phyloP scores from a whole-genome alignment of 2,888 invertebrate species.

The Euplagia quadripunctaria region DNA sequence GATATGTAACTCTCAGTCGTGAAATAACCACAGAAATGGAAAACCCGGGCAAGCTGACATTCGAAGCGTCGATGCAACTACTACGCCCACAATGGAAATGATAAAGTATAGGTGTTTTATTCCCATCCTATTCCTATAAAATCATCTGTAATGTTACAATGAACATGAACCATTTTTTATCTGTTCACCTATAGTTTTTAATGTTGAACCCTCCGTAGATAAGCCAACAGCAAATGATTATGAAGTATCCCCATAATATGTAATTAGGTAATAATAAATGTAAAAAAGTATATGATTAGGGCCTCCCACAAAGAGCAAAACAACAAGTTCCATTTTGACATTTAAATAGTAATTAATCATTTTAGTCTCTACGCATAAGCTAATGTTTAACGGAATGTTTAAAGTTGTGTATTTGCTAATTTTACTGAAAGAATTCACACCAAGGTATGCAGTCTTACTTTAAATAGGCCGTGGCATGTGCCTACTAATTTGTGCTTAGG shows the following conservation, averaged over 20 bases:
- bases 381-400: not conserved
- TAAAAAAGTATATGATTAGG: not conserved
- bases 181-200: too few species aligned
- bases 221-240: too few species aligned
- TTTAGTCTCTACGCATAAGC: not conserved
- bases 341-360: not conserved
- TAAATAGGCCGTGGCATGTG: conserved; percentile 1
- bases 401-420: not conserved
- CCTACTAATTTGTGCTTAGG: not conserved
- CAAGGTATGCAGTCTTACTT: not conserved
- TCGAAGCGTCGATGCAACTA: not conserved
- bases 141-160: too few species aligned
- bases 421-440: not conserved
- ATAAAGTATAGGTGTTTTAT: not conserved
- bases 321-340: not conserved
- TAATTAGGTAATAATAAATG: not conserved
- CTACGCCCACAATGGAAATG: not conserved
- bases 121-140: too few species aligned
- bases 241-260: too few species aligned
- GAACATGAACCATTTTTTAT: too few species aligned
- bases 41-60: too few species aligned
- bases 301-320: not conserved
- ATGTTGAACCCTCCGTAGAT: too few species aligned
- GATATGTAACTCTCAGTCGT: not conserved
- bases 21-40: not conserved